These are phyloP conservation scores for Cheilinus undulatus DNA, from an alignment of 2,113 vertebrate species.

Conservation along the genomic window DNA sequence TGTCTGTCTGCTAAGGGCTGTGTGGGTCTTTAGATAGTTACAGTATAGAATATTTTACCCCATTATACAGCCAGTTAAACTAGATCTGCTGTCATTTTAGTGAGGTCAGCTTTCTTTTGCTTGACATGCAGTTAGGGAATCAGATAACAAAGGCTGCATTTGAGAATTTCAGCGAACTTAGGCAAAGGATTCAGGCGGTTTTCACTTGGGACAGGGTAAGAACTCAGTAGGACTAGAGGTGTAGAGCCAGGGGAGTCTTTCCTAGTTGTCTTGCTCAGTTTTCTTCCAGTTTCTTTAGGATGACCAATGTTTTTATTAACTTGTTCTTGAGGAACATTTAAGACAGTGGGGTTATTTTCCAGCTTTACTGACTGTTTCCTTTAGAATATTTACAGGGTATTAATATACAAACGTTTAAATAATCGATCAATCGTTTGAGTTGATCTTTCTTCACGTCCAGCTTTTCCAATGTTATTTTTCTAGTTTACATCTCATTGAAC, in stretches of 20 bases:
- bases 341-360: neutral
- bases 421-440: conserved; percentile 19
- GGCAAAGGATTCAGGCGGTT: neutral
- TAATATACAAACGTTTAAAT: neutral
- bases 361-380: neutral
- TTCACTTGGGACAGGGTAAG: neutral
- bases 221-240: neutral
- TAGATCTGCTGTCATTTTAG: neutral
- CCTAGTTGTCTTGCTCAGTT: no score
- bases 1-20: neutral
- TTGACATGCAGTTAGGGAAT: neutral
- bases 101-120: neutral
- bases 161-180: neutral
- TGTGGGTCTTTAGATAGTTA: neutral
- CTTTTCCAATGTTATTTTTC: no score
- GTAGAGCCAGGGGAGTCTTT: neutral
- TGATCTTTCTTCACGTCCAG: neutral
- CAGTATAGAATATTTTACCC: neutral
- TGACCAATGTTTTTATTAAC: neutral
- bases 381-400: neutral
- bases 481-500: no score
- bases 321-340: neutral
- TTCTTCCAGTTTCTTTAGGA: neutral
- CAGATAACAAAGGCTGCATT: neutral
- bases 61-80: neutral